Evolutionary conservation across 2,888 invertebrate species (phyloP).

Genomic region (Sialis lutaria): DNA sequence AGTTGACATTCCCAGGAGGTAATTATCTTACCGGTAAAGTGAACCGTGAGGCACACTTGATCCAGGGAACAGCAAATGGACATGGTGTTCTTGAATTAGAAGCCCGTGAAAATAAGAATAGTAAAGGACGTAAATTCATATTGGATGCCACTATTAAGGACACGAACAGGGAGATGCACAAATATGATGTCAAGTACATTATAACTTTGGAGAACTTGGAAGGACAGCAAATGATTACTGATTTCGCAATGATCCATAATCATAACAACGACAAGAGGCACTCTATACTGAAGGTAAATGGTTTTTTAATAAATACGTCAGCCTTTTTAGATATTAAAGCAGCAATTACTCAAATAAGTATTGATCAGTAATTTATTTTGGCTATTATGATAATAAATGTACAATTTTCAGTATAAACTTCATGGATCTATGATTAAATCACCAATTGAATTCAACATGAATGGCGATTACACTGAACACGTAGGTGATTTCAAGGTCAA

Average conservation of each 20-base stretch:
- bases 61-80: conserved; percentile 17
- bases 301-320: too few species aligned
- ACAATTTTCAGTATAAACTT: too few species aligned
- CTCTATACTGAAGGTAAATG: conserved; percentile 11
- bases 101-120: conserved; percentile 25
- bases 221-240: conserved; percentile 27
- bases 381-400: too few species aligned
- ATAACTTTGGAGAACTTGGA: conserved; percentile 25
- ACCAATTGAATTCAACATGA: conserved; percentile 13
- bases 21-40: conserved; percentile 26
- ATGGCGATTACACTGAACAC: conserved; percentile 16
- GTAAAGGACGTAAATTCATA: conserved; percentile 24
- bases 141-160: conserved; percentile 23
- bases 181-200: conserved; percentile 23
- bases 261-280: conserved; percentile 13
- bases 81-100: conserved; percentile 18
- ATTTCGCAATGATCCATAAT: conserved; percentile 22
- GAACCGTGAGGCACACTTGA: conserved; percentile 18
- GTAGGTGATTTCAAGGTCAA: conserved; percentile 25
- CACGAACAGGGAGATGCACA: conserved; percentile 23
- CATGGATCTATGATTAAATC: too few species aligned
- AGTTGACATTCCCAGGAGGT: conserved; percentile 31
- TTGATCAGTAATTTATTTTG: too few species aligned
- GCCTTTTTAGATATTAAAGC: too few species aligned
- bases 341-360: too few species aligned